Evolutionary conservation across 2,113 vertebrate genomes (phyloP), one percentile per base, ranked within the genome.

Genomic region (Gavialis gangeticus): DNA sequence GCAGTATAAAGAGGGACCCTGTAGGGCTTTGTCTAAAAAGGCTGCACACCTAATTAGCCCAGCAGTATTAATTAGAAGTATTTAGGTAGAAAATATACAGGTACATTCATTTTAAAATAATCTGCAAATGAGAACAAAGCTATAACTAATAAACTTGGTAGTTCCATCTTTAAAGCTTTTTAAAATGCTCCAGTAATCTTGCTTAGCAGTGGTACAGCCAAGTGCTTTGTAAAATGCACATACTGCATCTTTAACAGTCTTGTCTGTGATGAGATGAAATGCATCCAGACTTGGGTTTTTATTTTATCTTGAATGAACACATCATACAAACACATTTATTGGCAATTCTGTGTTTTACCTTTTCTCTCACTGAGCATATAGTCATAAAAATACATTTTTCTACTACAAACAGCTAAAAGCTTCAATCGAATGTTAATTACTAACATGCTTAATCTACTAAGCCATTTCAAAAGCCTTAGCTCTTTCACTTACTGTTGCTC

Each of bases 401-500:
- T 96, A 16, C 54, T 34, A 75, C 84, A 66, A 76, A 21, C 58
- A 91, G 60, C 91, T 93, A 95, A 95, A 12, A 92, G 87, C 82
- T 92, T 75, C 76, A 69, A 91, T 90, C 73, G 58, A 96, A 89
- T 91, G 73, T 56, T 96, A 94, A 95, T 96, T 97, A 95, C 86
- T 62, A 82, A 85, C 92, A 91, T 84, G 91, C 91, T 87, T 95
- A 93, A 96, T 94, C 79, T 92, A 75, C 3, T 24, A 97, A 88
- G 60, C 71, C 91, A 92, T 73, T 92, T 97, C 81, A 93, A 93
- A 97, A 96, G 95, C 95, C 91, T 91, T 91, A 97, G 91, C 94
- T 88, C 95, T 96, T 96, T 18, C 81, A 99, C 99, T 99, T 99
- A 99, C 99, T 98, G 98, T 99, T 97, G 98, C 98, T 98, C 98